Evolutionary conservation across 2,797 vertebrate genomes (phyloP).

Genomic region (Macropodus opercularis): DNA sequence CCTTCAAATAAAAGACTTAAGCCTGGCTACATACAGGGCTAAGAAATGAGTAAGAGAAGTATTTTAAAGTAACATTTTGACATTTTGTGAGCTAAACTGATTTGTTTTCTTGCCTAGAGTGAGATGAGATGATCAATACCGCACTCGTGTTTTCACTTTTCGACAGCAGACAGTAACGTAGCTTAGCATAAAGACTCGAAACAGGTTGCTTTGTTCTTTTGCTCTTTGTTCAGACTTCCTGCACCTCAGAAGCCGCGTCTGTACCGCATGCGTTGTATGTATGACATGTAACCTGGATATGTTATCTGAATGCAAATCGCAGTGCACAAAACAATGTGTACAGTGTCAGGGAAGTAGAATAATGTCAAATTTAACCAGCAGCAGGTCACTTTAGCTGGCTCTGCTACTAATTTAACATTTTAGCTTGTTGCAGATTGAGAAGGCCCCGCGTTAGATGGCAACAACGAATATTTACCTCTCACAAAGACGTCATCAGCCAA

Average conservation of each 20-base stretch:
- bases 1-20: conserved; percentile 20
- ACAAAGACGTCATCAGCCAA: too few relatives aligned
- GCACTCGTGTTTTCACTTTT: not conserved
- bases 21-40: conserved; percentile 12
- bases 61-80: not conserved
- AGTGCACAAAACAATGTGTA: too few relatives aligned
- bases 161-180: not conserved
- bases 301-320: not conserved
- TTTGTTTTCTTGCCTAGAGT: not conserved
- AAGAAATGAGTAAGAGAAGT: conserved; percentile 7
- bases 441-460: too few relatives aligned
- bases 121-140: not conserved
- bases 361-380: too few relatives aligned
- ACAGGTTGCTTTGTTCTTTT: not conserved
- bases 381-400: too few relatives aligned
- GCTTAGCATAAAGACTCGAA: not conserved
- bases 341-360: too few relatives aligned
- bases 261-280: too few relatives aligned
- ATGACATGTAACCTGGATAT: not conserved
- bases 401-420: too few relatives aligned
- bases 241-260: not conserved
- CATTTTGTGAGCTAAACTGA: conserved; percentile 2
- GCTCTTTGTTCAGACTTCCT: not conserved
- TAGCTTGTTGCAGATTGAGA: too few relatives aligned
- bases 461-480: too few relatives aligned